phyloP scores from a whole-genome alignment of 1,140 invertebrate genomes.

The Brachionus rotundiformis region DNA sequence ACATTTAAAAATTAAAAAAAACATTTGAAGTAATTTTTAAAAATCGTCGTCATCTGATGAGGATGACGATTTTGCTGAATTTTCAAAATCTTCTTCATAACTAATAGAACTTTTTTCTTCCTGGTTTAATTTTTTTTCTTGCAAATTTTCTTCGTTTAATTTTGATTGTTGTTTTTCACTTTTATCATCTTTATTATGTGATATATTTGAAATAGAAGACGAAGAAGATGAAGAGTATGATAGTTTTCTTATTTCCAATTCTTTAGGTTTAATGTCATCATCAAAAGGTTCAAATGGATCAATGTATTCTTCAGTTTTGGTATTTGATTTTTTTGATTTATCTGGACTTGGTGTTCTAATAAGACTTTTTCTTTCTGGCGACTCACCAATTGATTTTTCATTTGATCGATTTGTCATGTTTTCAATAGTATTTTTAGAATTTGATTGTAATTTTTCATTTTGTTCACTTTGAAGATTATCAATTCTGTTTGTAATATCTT shows the following conservation, averaged over 20 bases:
- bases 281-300: constrained; percentile 4
- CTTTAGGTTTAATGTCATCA: neutral
- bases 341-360: neutral
- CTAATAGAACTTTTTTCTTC: neutral
- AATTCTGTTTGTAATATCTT: neutral
- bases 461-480: constrained; percentile 9
- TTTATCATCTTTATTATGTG: neutral
- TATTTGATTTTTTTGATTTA: neutral
- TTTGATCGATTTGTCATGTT: neutral
- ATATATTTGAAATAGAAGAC: neutral
- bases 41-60: constrained; percentile 26
- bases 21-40: no score
- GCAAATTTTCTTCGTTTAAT: neutral
- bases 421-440: neutral
- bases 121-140: neutral
- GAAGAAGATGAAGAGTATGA: constrained; percentile 31
- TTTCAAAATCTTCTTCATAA: constrained; percentile 39
- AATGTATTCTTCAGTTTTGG: constrained; percentile 11
- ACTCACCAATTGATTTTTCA: neutral
- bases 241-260: constrained; percentile 14
- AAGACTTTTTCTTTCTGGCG: neutral
- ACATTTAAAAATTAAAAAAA: neutral
- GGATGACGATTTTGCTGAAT: neutral
- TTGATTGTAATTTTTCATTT: constrained; percentile 3
- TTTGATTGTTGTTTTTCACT: neutral